These are phyloP conservation scores for Hypselothyrea guttata DNA, from an alignment of 2,888 invertebrate genomes.

Conservation along the genomic window DNA sequence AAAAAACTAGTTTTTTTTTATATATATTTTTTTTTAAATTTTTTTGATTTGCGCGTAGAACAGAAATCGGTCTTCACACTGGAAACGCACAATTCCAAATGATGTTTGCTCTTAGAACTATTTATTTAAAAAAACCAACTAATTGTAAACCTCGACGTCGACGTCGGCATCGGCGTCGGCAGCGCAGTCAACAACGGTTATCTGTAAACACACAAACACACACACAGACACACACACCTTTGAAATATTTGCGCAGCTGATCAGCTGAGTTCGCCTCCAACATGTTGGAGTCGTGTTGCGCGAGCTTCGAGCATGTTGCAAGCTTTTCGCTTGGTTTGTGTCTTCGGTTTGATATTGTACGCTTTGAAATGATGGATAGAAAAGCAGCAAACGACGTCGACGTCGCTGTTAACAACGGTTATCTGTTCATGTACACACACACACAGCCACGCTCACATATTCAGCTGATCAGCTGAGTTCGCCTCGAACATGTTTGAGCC, in stretches of 20 bases:
- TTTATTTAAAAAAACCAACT: slow-evolving; percentile 24
- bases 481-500: too few relatives aligned
- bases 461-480: background rate
- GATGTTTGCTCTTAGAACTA: slow-evolving; percentile 32
- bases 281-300: too few relatives aligned
- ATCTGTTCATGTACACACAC: slow-evolving; percentile 9
- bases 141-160: slow-evolving; percentile 13
- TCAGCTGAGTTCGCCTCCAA: too few relatives aligned
- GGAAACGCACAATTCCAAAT: slow-evolving; percentile 79
- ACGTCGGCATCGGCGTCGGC: slow-evolving; percentile 15
- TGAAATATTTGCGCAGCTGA: background rate
- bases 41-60: slow-evolving; percentile 17
- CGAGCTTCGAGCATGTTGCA: too few relatives aligned
- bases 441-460: background rate
- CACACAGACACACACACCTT: background rate
- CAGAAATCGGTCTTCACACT: slow-evolving; percentile 80
- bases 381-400: slow-evolving; percentile 2
- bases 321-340: too few relatives aligned
- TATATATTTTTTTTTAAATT: background rate
- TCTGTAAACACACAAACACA: slow-evolving; percentile 7
- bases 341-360: too few relatives aligned
- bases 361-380: too few relatives aligned
- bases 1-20: slow-evolving; percentile 9
- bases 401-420: slow-evolving; percentile 15
- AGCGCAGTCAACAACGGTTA: slow-evolving; percentile 16